These are phyloP conservation scores for Creontiades dilutus DNA, from an alignment of 2,888 invertebrate genomes.

Conservation along the genomic window DNA sequence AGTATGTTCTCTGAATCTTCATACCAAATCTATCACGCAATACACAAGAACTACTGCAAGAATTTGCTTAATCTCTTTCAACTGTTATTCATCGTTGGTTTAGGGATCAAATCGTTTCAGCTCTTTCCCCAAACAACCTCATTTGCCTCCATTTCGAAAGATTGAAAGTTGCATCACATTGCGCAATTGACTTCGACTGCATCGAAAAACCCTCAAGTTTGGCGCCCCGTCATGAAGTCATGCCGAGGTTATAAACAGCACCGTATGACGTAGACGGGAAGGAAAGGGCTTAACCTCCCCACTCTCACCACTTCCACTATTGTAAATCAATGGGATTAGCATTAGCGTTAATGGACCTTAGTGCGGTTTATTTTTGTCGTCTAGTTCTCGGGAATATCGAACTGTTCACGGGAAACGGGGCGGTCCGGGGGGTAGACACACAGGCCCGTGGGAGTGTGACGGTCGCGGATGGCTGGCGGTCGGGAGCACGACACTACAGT, in stretches of 20 bases:
- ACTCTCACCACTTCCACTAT: background rate
- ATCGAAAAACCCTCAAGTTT: too few relatives aligned
- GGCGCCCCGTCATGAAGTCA: too few relatives aligned
- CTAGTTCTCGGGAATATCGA: slow-evolving; percentile 27
- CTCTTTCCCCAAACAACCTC: too few relatives aligned
- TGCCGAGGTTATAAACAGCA: background rate
- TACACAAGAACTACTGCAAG: too few relatives aligned
- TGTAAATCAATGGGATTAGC: slow-evolving; percentile 29
- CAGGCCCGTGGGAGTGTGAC: slow-evolving; percentile 2
- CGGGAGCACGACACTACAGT: background rate
- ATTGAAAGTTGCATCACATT: background rate
- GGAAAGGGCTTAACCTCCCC: background rate
- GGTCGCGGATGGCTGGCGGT: slow-evolving; percentile 22
- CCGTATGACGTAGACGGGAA: background rate
- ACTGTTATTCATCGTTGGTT: too few relatives aligned
- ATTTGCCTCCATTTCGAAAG: too few relatives aligned
- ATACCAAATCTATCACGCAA: too few relatives aligned
- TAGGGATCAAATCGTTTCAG: too few relatives aligned
- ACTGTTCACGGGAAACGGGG: background rate
- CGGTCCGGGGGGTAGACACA: background rate
- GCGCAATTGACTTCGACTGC: background rate
- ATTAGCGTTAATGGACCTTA: slow-evolving; percentile 17
- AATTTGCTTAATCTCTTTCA: too few relatives aligned
- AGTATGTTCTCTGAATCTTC: too few relatives aligned
- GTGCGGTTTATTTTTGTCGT: slow-evolving; percentile 32